Percentiles rank a stretch among this genome's conserved stretches.
Conservation (phyloP, 2,113 vertebrate species). For the Coturnix japonica region DNA sequence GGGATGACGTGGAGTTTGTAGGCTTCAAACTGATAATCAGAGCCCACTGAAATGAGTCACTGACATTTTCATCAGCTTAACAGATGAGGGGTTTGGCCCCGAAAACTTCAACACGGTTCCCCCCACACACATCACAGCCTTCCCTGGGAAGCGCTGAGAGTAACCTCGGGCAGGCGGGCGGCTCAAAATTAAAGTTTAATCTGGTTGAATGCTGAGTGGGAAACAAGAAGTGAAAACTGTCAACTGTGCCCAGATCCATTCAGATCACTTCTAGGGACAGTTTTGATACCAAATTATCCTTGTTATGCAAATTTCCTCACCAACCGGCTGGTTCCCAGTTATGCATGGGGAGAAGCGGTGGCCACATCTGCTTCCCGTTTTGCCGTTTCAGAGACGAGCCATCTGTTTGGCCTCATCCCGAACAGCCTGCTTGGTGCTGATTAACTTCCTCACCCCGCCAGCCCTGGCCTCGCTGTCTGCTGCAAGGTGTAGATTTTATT, state of each 20-base stretch:
- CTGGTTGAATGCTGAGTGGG: slow-evolving; percentile 65
- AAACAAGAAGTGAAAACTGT: slow-evolving; percentile 95
- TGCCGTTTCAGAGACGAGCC: slow-evolving; percentile 82
- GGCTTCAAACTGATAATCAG: not conserved
- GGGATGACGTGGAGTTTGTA: not conserved
- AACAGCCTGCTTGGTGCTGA: slow-evolving; percentile 71
- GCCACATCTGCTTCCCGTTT: slow-evolving; percentile 93
- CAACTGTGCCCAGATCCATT: slow-evolving; percentile 82
- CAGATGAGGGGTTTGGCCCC: not conserved
- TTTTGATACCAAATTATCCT: slow-evolving; percentile 91
- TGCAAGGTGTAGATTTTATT: slow-evolving; percentile 75
- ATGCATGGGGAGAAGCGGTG: slow-evolving; percentile 81
- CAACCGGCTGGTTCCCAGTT: slow-evolving; percentile 85
- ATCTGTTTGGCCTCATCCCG: slow-evolving; percentile 84
- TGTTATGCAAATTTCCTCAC: slow-evolving; percentile 93
- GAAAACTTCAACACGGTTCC: not conserved
- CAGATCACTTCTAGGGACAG: slow-evolving; percentile 78
- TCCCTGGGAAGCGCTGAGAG: not conserved
- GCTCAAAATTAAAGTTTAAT: slow-evolving; percentile 45
- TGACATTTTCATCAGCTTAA: not conserved
- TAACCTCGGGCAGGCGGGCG: not conserved
- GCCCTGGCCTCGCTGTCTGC: slow-evolving; percentile 72
- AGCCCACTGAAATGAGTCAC: not conserved
- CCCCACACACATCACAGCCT: not conserved
- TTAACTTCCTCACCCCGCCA: slow-evolving; percentile 77